phyloP scores from a whole-genome alignment of 2,797 vertebrate species.

The Aselliscus stoliczkanus region DNA sequence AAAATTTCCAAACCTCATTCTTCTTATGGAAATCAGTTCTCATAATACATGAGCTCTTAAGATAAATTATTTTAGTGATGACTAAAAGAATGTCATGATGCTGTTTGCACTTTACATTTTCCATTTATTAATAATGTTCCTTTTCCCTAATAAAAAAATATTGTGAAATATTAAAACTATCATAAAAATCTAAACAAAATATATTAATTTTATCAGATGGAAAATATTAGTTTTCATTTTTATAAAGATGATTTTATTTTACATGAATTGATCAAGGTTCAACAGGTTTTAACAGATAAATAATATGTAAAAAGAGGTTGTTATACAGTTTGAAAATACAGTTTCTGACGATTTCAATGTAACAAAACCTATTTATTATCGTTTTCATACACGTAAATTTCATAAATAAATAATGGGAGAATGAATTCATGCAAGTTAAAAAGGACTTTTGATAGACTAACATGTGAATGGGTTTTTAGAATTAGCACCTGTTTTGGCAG shows the following conservation, averaged over 20 bases:
- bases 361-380: not conserved
- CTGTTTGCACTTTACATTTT: not conserved
- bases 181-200: not conserved
- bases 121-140: not conserved
- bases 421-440: not conserved
- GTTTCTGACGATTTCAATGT: not conserved
- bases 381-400: not conserved
- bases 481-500: not conserved
- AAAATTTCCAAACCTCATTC: constrained; percentile 53
- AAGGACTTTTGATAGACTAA: not conserved
- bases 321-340: constrained; percentile 11
- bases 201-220: not conserved
- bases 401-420: constrained; percentile 27
- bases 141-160: not conserved
- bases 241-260: constrained; percentile 7
- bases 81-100: constrained; percentile 26
- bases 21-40: constrained; percentile 54
- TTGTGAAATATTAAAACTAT: not conserved
- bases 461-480: not conserved
- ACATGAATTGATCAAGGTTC: not conserved
- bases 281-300: not conserved
- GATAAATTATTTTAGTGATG: constrained; percentile 42
- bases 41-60: constrained; percentile 10
- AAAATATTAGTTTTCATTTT: not conserved
- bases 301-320: constrained; percentile 10